These are phyloP conservation scores for Coelinius sp. DNA, from an alignment of 2,888 invertebrate species.

Conservation along the genomic window DNA sequence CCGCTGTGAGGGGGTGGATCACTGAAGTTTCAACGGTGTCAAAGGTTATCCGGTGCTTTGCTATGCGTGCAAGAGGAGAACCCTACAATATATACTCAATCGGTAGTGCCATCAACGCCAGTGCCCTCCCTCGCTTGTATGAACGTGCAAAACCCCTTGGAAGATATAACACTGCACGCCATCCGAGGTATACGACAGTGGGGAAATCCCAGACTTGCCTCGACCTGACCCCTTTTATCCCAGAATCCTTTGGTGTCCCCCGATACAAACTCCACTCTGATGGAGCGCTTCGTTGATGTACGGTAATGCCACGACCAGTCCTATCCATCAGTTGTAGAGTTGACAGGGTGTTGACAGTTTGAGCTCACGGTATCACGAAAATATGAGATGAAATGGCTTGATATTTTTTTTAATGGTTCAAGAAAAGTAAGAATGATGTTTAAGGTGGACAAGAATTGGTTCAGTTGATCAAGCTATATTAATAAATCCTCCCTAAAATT, in stretches of 20 bases:
- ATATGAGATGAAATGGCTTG: neutral
- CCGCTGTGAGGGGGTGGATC: neutral
- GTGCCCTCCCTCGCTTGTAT: neutral
- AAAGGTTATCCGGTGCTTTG: slow-evolving; percentile 31
- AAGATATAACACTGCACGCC: neutral
- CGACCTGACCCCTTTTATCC: slow-evolving; percentile 45
- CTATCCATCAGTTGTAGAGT: slow-evolving; percentile 35
- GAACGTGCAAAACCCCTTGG: neutral
- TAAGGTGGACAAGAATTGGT: too few species aligned
- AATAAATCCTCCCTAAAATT: too few species aligned
- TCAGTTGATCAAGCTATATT: too few species aligned
- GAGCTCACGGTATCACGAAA: neutral
- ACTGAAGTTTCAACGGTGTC: slow-evolving; percentile 24
- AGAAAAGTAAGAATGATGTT: neutral
- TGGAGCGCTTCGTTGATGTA: slow-evolving; percentile 41
- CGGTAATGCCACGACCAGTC: slow-evolving; percentile 37
- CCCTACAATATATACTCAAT: neutral
- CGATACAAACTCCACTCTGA: slow-evolving; percentile 32
- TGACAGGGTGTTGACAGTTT: slow-evolving; percentile 22
- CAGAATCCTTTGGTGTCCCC: slow-evolving; percentile 42
- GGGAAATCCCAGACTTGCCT: slow-evolving; percentile 13
- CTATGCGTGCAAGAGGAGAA: slow-evolving; percentile 18
- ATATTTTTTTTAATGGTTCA: neutral
- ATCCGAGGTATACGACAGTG: slow-evolving; percentile 20
- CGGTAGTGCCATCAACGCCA: slow-evolving; percentile 14